Conservation (phyloP, 2,888 invertebrate genomes). For the Drosophila melanosoma region DNA sequence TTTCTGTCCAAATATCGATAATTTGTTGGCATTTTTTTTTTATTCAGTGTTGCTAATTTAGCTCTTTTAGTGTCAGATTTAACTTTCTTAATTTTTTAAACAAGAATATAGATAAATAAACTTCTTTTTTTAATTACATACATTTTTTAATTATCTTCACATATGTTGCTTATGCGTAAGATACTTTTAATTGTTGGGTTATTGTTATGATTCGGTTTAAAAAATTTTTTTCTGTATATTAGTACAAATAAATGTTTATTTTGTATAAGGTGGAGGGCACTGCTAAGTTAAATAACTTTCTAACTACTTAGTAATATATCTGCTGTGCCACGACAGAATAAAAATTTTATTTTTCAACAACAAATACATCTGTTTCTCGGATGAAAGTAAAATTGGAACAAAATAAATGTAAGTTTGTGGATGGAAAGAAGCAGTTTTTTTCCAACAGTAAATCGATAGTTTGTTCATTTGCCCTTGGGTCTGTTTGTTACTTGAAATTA, state of each 20-base stretch:
- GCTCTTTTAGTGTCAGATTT: not conserved
- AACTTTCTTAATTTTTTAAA: not conserved
- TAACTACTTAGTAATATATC: not conserved
- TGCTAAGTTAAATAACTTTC: not conserved
- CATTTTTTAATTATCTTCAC: not conserved
- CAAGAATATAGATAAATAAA: not conserved
- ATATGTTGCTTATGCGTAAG: not conserved
- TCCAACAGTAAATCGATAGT: not conserved
- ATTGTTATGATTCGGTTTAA: not conserved
- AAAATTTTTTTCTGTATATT: not conserved
- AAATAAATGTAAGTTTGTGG: not conserved
- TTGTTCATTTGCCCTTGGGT: not conserved
- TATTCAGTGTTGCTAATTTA: not conserved
- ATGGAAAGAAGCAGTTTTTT: not conserved
- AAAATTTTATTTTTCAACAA: not conserved
- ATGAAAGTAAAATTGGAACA: not conserved
- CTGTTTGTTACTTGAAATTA: not conserved
- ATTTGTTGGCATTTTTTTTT: not conserved
- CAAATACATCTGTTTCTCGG: not conserved
- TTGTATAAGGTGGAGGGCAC: not conserved
- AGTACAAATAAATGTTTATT: not conserved
- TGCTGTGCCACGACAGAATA: not conserved
- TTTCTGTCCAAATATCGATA: conserved; percentile 28
- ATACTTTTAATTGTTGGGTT: not conserved
- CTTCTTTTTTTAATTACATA: not conserved